Evolutionary conservation across 2,113 vertebrate genomes (phyloP).

Genomic region (Syrrhaptes paradoxus): DNA sequence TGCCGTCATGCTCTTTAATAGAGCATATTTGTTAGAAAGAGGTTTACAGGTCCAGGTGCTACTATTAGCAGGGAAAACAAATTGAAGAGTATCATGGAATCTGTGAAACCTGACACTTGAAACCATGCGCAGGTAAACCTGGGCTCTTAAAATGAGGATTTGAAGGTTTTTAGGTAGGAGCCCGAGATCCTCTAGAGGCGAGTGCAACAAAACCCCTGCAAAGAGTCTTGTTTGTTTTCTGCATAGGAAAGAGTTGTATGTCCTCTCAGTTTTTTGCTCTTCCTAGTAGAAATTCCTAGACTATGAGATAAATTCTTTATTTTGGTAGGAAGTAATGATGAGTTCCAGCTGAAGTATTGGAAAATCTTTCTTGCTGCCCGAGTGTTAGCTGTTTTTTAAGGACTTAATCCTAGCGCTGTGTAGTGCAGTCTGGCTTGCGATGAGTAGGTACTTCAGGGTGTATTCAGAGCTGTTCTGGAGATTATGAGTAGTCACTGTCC

Average conservation of each 20-base stretch:
- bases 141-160: not conserved
- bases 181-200: not conserved
- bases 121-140: not conserved
- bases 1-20: not conserved
- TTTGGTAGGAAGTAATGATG: conserved; percentile 42
- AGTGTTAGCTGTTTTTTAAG: conserved; percentile 4
- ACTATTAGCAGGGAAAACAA: not conserved
- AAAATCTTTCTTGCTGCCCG: conserved; percentile 52
- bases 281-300: conserved; percentile 64
- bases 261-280: not conserved
- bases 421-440: not conserved
- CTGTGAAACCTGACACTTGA: not conserved
- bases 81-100: not conserved
- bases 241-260: not conserved
- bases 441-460: not conserved
- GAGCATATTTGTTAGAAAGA: not conserved
- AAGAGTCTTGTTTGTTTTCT: not conserved
- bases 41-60: not conserved
- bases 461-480: not conserved
- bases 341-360: conserved; percentile 64
- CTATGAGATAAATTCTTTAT: conserved; percentile 30
- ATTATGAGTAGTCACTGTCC: not conserved
- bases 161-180: not conserved
- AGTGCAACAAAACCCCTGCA: not conserved
- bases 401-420: not conserved